Evolutionary conservation across 2,113 vertebrate species (phyloP).

Genomic region (Danio rerio): GRCz12tu NC_133176.1:42833001-42833500

Average conservation of each 20-base stretch:
- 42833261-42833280: neutral
- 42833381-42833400: constrained; percentile 17
- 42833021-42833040: constrained; percentile 8
- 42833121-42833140: neutral
- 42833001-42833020: constrained; percentile 5
- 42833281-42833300: constrained; percentile 1
- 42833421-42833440: neutral
- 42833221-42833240: neutral
- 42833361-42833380: neutral
- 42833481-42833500: constrained; percentile 3
- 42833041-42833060: constrained; percentile 21
- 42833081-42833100: neutral
- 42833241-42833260: neutral
- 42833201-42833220: neutral
- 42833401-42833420: constrained; percentile 22
- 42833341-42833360: constrained; percentile 35
- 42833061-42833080: neutral
- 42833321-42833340: constrained; percentile 32
- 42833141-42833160: too few relatives aligned
- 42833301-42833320: constrained; percentile 23
- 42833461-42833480: neutral
- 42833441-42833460: constrained; percentile 8
- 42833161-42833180: too few relatives aligned
- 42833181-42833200: constrained; percentile 14
- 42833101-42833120: constrained; percentile 10